Percentiles rank a stretch among this genome's conserved stretches.
Conservation (phyloP, 2,797 vertebrate genomes). For the Todus mexicanus region DNA sequence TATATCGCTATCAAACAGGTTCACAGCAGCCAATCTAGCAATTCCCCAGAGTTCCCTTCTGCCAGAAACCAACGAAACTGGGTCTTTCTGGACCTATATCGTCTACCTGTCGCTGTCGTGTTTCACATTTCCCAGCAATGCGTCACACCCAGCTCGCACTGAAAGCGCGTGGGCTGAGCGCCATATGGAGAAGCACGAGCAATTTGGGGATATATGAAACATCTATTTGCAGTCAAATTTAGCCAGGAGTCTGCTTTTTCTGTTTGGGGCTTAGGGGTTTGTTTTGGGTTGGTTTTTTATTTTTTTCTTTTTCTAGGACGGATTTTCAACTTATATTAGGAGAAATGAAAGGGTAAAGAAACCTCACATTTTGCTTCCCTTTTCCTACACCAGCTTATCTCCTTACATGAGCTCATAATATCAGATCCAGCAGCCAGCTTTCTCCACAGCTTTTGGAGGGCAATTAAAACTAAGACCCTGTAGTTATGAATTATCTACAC, state of each 20-base stretch:
- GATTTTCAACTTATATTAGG: neutral
- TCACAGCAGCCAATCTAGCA: neutral
- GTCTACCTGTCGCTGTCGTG: neutral
- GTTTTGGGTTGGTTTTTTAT: neutral
- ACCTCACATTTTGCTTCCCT: neutral
- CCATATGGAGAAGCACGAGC: conserved; percentile 1
- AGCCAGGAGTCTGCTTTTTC: neutral
- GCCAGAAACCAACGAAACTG: neutral
- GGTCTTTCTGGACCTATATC: neutral
- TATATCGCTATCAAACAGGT: neutral
- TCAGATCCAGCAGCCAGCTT: neutral
- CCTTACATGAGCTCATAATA: fast-evolving
- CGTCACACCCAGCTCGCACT: neutral
- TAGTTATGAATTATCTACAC: fast-evolving
- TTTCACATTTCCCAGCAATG: neutral
- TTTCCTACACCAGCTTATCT: neutral
- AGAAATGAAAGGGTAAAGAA: neutral
- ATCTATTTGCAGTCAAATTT: neutral
- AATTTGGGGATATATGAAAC: neutral
- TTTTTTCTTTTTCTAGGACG: neutral
- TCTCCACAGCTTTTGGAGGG: neutral
- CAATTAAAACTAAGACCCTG: neutral
- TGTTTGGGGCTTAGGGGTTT: neutral
- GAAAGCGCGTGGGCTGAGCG: conserved; percentile 18
- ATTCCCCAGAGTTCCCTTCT: neutral